Evolutionary conservation across 2,797 vertebrate species (phyloP).

Genomic region (Menidia menidia): DNA sequence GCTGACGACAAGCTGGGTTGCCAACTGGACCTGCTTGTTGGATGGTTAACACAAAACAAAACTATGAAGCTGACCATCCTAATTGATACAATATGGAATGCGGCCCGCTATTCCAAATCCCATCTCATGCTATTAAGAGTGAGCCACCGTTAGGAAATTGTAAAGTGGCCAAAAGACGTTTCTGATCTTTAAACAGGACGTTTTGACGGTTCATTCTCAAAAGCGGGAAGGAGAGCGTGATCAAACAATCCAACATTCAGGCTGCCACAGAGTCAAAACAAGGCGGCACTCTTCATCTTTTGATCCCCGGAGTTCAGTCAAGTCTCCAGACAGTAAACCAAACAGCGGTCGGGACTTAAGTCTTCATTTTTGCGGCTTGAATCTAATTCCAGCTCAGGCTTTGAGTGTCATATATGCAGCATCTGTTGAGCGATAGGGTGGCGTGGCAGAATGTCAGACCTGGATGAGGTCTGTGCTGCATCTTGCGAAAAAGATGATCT

Average conservation of each 20-base stretch:
- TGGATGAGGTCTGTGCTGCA: not conserved
- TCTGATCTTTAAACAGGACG: not conserved
- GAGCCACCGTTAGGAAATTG: not conserved
- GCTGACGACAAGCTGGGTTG: conserved; percentile 59
- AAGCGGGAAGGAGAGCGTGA: not conserved
- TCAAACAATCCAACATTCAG: not conserved
- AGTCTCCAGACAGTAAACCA: not conserved
- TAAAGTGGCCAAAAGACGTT: not conserved
- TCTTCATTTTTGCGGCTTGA: not conserved
- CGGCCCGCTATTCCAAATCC: conserved; percentile 7
- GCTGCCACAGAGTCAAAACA: not conserved
- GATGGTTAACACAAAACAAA: conserved; percentile 25
- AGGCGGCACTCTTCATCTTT: not conserved
- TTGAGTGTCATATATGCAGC: not conserved
- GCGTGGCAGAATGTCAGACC: not conserved
- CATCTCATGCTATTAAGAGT: conserved; percentile 2
- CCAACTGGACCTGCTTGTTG: conserved; percentile 58
- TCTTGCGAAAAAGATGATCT: not conserved
- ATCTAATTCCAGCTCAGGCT: not conserved
- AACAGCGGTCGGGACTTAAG: not conserved
- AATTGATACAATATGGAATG: conserved; percentile 12
- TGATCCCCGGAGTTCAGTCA: not conserved
- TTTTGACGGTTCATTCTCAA: not conserved
- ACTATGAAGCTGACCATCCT: conserved; percentile 10
- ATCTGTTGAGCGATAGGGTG: not conserved